Percentiles rank a stretch among this genome's conserved stretches.
These are phyloP conservation scores for Aricia agestis DNA, from an alignment of 1,140 invertebrate species.

Conservation along the genomic window DNA sequence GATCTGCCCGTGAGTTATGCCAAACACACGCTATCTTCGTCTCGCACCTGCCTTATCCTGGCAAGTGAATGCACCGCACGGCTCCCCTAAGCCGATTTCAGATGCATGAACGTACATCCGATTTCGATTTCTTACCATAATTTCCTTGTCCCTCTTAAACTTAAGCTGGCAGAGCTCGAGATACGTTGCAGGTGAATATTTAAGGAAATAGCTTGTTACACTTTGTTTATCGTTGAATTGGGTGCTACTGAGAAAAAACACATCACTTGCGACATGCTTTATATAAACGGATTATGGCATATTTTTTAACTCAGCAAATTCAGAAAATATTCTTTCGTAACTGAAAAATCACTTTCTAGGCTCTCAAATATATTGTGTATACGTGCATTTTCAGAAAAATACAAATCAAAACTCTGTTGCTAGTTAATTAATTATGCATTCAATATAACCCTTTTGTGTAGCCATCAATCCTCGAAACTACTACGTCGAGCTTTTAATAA, in stretches of 20 bases:
- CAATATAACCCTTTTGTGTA: slow-evolving; percentile 14
- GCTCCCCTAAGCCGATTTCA: slow-evolving; percentile 44
- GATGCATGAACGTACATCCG: slow-evolving; percentile 20
- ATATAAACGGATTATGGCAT: too few relatives aligned
- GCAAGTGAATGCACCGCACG: slow-evolving; percentile 27
- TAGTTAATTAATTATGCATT: not conserved
- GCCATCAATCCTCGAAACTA: slow-evolving; percentile 16
- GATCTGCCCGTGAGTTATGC: slow-evolving; percentile 34
- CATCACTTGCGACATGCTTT: not conserved
- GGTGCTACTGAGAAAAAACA: not conserved
- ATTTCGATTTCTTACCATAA: slow-evolving; percentile 17
- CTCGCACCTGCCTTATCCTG: slow-evolving; percentile 52
- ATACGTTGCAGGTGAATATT: too few relatives aligned
- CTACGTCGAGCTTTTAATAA: slow-evolving; percentile 25
- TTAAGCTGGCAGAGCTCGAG: not conserved
- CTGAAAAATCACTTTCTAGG: too few relatives aligned
- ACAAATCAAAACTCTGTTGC: not conserved
- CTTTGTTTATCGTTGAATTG: not conserved
- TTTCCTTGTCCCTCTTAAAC: not conserved
- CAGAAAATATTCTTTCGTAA: too few relatives aligned
- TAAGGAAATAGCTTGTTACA: too few relatives aligned
- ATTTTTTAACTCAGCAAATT: too few relatives aligned
- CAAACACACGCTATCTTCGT: slow-evolving; percentile 44
- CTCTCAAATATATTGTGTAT: too few relatives aligned
- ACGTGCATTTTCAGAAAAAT: not conserved